A percentile compares a stretch with the other conserved stretches of the same genome.
phyloP scores from a whole-genome alignment of 2,113 vertebrate species.

The Ardeotis arabs region DNA sequence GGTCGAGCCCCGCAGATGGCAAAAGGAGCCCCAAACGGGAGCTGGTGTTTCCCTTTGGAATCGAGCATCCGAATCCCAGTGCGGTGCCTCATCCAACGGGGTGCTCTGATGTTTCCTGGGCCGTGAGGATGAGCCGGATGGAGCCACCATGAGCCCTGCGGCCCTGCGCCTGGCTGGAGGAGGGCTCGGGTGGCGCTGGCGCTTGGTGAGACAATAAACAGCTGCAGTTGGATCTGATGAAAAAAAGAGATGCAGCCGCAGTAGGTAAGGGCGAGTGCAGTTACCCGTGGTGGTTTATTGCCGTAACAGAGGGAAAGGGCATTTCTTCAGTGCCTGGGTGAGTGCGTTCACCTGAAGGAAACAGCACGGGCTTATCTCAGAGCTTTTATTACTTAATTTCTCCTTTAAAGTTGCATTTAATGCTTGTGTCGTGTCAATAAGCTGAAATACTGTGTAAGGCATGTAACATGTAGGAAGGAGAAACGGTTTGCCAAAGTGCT shows the following conservation, averaged over 20 bases:
- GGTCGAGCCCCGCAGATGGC: accelerated
- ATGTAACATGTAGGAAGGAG: neutral
- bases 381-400: neutral
- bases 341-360: too few species aligned
- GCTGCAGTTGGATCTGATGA: neutral
- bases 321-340: neutral
- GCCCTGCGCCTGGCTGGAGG: neutral
- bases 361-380: neutral
- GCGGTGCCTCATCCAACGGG: too few species aligned
- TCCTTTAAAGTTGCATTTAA: neutral
- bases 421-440: neutral
- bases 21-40: neutral
- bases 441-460: accelerated
- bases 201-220: neutral
- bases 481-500: neutral
- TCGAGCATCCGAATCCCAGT: neutral
- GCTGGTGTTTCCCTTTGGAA: neutral
- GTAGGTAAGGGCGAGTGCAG: neutral
- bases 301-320: neutral
- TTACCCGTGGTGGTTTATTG: neutral
- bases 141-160: neutral
- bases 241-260: neutral
- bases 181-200: neutral
- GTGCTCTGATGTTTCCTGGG: neutral
- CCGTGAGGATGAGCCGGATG: neutral